A percentile compares a stretch with the other conserved stretches of the same genome.
Conservation (phyloP, 2,797 vertebrate species). For the Periparus ater region DNA sequence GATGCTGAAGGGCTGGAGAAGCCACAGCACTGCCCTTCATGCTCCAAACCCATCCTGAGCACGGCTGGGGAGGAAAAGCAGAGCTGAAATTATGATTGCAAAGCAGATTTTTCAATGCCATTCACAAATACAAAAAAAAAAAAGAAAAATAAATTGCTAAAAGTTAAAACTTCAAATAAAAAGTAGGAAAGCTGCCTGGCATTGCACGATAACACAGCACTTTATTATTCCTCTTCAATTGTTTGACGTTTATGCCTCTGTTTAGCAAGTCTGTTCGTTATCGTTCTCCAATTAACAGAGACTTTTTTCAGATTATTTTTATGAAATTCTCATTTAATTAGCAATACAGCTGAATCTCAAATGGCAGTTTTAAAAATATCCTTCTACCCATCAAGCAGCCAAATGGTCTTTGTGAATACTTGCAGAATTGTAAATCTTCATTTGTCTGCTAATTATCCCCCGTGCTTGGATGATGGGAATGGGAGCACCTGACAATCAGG, state of each 20-base stretch:
- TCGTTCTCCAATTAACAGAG: conserved; percentile 49
- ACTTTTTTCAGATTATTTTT: conserved; percentile 58
- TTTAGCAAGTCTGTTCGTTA: conserved; percentile 51
- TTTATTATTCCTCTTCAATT: conserved; percentile 43
- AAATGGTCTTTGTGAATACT: conserved; percentile 54
- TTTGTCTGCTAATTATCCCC: conserved; percentile 62
- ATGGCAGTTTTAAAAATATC: conserved; percentile 68
- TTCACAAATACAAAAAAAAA: background rate
- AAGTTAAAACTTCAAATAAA: conserved; percentile 41
- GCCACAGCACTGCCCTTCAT: fast-evolving
- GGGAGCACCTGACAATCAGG: conserved; percentile 67
- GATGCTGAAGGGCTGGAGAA: background rate
- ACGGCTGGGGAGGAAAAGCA: background rate
- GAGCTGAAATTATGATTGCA: background rate
- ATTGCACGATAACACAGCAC: background rate
- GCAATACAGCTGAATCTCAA: conserved; percentile 48
- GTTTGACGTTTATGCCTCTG: conserved; percentile 42
- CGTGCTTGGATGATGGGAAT: conserved; percentile 33
- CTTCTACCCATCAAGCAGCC: conserved; percentile 61
- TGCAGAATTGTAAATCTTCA: conserved; percentile 44
- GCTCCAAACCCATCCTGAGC: background rate
- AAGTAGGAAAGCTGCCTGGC: conserved; percentile 45
- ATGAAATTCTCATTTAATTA: conserved; percentile 66
- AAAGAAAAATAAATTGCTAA: background rate
- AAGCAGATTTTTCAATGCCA: conserved; percentile 12